phyloP scores from a whole-genome alignment of 2,888 invertebrate species.

The Hypomecis punctinalis region DNA sequence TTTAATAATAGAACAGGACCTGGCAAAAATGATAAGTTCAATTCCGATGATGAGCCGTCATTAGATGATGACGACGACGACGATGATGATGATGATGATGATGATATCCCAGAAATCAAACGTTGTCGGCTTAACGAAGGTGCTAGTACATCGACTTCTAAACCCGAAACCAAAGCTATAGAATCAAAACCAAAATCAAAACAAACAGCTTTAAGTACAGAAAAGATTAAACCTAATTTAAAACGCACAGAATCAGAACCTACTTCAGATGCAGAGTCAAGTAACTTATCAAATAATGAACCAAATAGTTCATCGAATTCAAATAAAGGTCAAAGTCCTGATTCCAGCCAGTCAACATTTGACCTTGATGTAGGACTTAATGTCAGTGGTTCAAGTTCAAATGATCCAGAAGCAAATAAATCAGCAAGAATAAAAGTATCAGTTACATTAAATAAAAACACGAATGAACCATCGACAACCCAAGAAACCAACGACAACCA shows the following conservation, averaged over 20 bases:
- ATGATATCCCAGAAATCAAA: conserved; percentile 5
- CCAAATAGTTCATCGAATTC: background rate
- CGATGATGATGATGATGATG: conserved; percentile 18
- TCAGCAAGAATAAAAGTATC: background rate
- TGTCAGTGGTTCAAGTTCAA: background rate
- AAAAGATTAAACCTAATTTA: background rate
- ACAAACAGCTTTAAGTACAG: background rate
- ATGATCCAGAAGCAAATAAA: background rate
- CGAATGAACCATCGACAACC: too few relatives aligned
- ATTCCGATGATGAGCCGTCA: background rate
- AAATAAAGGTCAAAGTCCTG: background rate
- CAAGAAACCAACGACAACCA: too few relatives aligned
- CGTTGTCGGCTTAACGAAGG: background rate
- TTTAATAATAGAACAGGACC: conserved; percentile 6
- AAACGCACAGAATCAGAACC: background rate
- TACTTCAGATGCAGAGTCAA: background rate
- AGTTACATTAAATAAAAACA: too few relatives aligned
- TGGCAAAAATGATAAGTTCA: background rate
- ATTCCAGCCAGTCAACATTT: background rate
- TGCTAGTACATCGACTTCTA: background rate
- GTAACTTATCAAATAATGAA: background rate
- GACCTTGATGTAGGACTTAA: background rate
- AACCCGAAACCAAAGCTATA: background rate
- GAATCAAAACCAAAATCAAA: background rate
- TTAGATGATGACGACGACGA: background rate